These are phyloP conservation scores for Apoda limacodes DNA, from an alignment of 2,888 invertebrate species.

Conservation along the genomic window DNA sequence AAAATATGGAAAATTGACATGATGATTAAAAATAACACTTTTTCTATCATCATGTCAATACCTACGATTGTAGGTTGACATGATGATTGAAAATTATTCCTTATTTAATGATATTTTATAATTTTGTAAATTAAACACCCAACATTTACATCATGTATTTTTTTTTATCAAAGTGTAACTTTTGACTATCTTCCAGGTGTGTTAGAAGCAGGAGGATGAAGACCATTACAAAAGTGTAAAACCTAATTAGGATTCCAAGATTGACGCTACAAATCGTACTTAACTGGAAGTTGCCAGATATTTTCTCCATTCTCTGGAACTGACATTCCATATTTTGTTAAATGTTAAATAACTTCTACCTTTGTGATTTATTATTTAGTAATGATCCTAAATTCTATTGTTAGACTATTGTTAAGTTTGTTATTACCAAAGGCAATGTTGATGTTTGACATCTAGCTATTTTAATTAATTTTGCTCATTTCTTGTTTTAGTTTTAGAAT, in stretches of 20 bases:
- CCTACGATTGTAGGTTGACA: no score
- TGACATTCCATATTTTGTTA: conserved; percentile 5
- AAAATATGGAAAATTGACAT: no score
- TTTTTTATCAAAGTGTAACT: background rate
- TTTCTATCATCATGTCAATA: no score
- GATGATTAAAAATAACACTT: no score
- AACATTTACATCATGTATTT: background rate
- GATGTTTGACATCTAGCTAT: conserved; percentile 13
- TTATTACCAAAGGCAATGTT: conserved; percentile 9
- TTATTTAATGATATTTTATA: background rate
- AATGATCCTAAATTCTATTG: conserved; percentile 1
- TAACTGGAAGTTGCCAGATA: no score
- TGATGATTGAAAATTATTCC: conserved; percentile 1
- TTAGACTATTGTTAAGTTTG: conserved; percentile 7
- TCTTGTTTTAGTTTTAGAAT: no score
- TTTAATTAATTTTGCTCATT: no score
- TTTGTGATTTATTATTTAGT: background rate
- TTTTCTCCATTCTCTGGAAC: no score
- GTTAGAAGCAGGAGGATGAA: conserved; percentile 52
- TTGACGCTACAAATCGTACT: no score
- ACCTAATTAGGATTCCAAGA: no score
- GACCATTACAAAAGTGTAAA: conserved; percentile 55
- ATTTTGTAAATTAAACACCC: background rate
- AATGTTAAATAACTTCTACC: no score
- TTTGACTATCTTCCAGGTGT: conserved; percentile 38